Conservation (phyloP, 2,113 vertebrate species). For the Phaethornis superciliosus region DNA sequence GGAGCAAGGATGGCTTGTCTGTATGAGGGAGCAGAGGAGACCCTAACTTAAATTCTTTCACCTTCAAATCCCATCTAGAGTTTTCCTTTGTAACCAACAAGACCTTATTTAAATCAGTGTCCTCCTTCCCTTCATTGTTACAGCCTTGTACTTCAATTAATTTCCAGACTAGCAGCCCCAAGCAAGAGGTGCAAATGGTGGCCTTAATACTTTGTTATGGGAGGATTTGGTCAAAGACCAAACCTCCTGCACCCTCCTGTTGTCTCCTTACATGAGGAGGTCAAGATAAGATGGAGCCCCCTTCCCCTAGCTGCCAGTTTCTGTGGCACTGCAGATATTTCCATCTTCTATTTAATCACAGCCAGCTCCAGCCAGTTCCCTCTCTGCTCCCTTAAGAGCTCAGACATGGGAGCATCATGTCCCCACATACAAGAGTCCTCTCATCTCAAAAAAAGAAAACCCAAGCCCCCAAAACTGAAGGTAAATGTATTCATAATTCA, state of each 20-base stretch:
- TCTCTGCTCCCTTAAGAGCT: not conserved
- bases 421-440: rapidly evolving
- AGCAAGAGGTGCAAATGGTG: not conserved
- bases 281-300: not conserved
- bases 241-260: not conserved
- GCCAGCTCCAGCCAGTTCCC: not conserved
- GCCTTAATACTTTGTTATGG: not conserved
- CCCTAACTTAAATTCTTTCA: not conserved
- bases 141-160: not conserved
- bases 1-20: not conserved
- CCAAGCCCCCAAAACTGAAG: not conserved
- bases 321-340: not conserved
- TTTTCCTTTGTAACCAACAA: not conserved
- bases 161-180: not conserved
- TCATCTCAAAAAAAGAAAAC: not conserved
- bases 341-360: not conserved
- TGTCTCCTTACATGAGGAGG: not conserved
- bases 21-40: not conserved
- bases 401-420: not conserved
- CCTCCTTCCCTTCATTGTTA: not conserved
- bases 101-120: not conserved
- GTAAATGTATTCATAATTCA: not conserved
- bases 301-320: not conserved
- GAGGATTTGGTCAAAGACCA: not conserved
- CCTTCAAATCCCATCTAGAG: not conserved